phyloP scores from a whole-genome alignment of 1,140 invertebrate species.

The Drosophila albomicans region DNA sequence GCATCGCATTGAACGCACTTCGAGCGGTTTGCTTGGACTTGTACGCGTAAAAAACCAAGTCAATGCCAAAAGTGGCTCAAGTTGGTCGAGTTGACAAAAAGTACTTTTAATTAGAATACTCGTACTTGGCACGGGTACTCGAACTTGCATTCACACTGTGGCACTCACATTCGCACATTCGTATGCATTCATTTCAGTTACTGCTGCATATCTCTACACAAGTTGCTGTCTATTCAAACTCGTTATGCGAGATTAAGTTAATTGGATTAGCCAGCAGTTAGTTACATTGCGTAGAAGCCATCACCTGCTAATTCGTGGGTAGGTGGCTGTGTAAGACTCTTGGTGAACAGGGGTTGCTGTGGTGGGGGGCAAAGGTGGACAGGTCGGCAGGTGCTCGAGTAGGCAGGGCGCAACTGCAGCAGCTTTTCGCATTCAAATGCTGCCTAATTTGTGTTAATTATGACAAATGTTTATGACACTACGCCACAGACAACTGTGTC shows the following conservation, averaged over 20 bases:
- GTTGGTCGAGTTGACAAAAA: conserved; percentile 42
- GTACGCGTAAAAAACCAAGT: conserved; percentile 17
- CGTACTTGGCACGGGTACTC: conserved; percentile 10
- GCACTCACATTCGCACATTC: not conserved
- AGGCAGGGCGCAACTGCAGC: conserved; percentile 24
- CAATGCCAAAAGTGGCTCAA: conserved; percentile 36
- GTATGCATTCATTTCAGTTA: conserved; percentile 19
- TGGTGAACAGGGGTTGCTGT: not conserved
- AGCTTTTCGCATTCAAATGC: conserved; percentile 34
- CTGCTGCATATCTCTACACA: conserved; percentile 2
- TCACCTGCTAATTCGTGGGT: conserved; percentile 4
- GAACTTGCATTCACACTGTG: conserved; percentile 7
- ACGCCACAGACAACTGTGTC: conserved; percentile 18
- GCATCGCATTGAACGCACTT: conserved; percentile 35
- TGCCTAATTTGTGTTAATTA: conserved; percentile 50
- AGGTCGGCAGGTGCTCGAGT: conserved; percentile 4
- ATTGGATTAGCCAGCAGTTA: conserved; percentile 50
- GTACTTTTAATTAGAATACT: conserved; percentile 53
- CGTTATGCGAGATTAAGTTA: conserved; percentile 51
- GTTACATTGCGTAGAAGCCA: conserved; percentile 33
- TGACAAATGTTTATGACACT: conserved; percentile 44
- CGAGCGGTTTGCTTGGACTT: conserved; percentile 6
- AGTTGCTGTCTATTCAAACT: conserved; percentile 40
- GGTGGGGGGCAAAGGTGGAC: not conserved
- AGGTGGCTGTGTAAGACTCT: not conserved